These are phyloP conservation scores for Bellardia pandia DNA, from an alignment of 2,888 invertebrate species.

Conservation along the genomic window DNA sequence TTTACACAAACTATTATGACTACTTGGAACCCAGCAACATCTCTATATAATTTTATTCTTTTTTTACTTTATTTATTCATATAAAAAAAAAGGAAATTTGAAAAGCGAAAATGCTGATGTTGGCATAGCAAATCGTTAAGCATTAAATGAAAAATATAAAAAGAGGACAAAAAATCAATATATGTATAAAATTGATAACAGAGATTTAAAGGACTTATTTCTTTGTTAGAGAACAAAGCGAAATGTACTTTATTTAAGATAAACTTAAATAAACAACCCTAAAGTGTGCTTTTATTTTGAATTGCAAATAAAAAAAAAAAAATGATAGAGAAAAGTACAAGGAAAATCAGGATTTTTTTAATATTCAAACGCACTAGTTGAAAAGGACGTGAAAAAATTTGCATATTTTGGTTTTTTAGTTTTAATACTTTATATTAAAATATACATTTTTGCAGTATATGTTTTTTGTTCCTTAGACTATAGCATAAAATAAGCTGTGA, in stretches of 20 bases:
- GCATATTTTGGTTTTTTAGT: too few relatives aligned
- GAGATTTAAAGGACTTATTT: constrained; percentile 11
- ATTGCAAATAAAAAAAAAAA: background rate
- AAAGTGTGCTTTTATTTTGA: background rate
- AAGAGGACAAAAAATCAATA: background rate
- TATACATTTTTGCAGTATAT: too few relatives aligned
- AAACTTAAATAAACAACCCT: background rate
- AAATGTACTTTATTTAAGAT: background rate
- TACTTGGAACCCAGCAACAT: background rate
- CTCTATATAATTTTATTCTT: background rate
- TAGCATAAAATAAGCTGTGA: too few relatives aligned
- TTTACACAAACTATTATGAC: background rate
- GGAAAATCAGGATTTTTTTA: too few relatives aligned
- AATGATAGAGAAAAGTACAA: too few relatives aligned
- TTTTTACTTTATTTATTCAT: background rate
- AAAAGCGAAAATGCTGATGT: constrained; percentile 34
- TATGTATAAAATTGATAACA: constrained; percentile 1
- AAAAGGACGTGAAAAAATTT: too few relatives aligned
- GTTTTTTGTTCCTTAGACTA: too few relatives aligned
- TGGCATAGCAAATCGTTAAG: constrained; percentile 28
- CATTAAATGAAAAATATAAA: constrained; percentile 13
- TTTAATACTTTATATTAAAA: too few relatives aligned
- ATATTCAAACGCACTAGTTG: too few relatives aligned
- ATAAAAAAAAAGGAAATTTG: constrained; percentile 20
- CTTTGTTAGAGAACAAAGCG: background rate